Base-by-base conservation (phyloP, 2,113 vertebrate species). In the Pontoporia blainvillei region DNA sequence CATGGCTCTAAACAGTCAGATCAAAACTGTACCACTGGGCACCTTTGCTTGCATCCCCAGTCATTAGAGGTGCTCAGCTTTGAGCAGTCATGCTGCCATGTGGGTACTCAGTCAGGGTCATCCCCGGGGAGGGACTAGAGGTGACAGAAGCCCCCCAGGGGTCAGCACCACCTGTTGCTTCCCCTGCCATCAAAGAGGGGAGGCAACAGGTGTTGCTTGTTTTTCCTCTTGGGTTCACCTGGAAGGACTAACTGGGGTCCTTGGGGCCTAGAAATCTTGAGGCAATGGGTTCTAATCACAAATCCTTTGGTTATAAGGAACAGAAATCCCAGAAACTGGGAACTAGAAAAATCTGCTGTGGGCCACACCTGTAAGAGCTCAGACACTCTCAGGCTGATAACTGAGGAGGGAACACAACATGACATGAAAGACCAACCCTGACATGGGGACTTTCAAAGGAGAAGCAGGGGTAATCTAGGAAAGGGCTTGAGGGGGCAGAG, bases 371-470 rank as follows among this genome's bases (percentile, higher is more conserved):
- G 27, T 72, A 6, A 23, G 61, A 76, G 39, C 44, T 91, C 44
- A 15, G 36, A n/a, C 72, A 67, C 41, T 34, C 13, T 27, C 1
- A 52, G 71, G 20, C 3, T 75, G 41, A 36, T 13, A 39, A 6
- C 10, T 1, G 3, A 17, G 41, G 27, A 20, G 29, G 49, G 66
- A 67, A 34, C 49, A 14, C 0, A 17, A 12, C 27, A 31, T 67
- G 72, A 61, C 11, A 4, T 0, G 0, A 36, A 69, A 79, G 46
- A 59, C 4, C 2, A 1, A 85, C 13, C 9, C 5, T 23, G 73
- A 59, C 29, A 5, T 31, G 29, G 46, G 11, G 25, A 49, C 57
- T 44, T 66, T 18, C 64, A 13, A 6, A 73, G 76, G 21, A 81
- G 64, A 31, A 66, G 36, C 57, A 31, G 0, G 2, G 57, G 27